These are phyloP conservation scores for Musca vetustissima DNA, from an alignment of 1,140 invertebrate species.

Conservation along the genomic window DNA sequence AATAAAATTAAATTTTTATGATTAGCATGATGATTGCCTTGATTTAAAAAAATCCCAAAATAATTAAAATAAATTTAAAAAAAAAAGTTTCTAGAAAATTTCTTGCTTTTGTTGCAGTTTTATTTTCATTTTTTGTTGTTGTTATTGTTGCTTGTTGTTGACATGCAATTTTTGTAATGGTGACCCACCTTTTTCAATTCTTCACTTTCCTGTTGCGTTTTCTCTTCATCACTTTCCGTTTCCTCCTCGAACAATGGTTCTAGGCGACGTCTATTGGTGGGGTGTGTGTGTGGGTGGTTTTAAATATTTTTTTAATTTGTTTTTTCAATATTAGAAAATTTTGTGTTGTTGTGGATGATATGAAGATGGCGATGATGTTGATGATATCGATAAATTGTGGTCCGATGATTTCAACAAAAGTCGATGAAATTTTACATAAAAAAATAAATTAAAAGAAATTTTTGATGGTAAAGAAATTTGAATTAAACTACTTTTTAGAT, in stretches of 20 bases:
- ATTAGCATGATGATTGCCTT: background rate
- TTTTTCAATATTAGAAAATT: background rate
- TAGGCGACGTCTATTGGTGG: constrained; percentile 59
- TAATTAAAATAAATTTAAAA: background rate
- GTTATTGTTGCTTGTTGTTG: background rate
- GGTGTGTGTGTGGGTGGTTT: constrained; percentile 28
- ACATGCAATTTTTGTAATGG: constrained; percentile 31
- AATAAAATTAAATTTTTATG: background rate
- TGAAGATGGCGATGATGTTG: too few species aligned
- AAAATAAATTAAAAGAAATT: too few species aligned
- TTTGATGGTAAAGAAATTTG: too few species aligned
- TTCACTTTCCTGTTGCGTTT: constrained; percentile 54
- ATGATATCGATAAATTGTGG: too few species aligned
- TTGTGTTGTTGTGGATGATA: too few species aligned
- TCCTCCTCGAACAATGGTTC: constrained; percentile 72
- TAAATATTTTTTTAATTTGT: constrained; percentile 13
- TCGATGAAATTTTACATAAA: too few species aligned
- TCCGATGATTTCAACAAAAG: too few species aligned
- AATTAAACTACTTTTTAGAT: too few species aligned
- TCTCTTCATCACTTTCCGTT: constrained; percentile 55
- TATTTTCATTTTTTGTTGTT: background rate
- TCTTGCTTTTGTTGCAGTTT: background rate
- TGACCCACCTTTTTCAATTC: constrained; percentile 56
- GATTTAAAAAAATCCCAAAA: background rate
- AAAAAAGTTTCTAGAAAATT: background rate